Evolutionary conservation across 2,888 invertebrate species (phyloP), one percentile per base, ranked within the genome.

Genomic region (Cryptophagus acutangulus): DNA sequence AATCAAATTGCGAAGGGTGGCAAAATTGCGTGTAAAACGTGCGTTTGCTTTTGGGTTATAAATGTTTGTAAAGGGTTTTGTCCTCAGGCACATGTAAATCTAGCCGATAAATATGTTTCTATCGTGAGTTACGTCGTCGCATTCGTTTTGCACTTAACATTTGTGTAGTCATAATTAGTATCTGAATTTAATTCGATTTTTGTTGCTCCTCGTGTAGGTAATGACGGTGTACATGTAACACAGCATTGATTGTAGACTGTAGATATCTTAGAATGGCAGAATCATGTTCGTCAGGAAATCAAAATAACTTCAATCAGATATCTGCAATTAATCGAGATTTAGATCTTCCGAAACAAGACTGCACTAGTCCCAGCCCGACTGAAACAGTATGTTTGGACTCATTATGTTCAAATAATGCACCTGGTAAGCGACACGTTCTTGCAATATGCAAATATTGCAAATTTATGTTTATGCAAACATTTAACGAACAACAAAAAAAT

Each of bases 221-320:
- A n/a, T n/a, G n/a, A n/a, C n/a, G n/a, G n/a, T n/a, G n/a, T n/a
- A n/a, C n/a, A n/a, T n/a, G n/a, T n/a, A n/a, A n/a, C n/a, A n/a
- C n/a, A n/a, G n/a, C n/a, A n/a, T n/a, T n/a, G n/a, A n/a, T n/a
- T n/a, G n/a, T n/a, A 34, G 34, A 43, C 38, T 51, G 54, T 48
- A 56, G 48, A 50, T 33, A 35, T 20, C 33, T 33, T 67, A 69
- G 68, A 70, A 71, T 71, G 71, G 71, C 69, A 63, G 67, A 69
- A 65, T 62, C 63, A 68, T 69, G 67, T 62, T 62, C 63, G 40
- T 51, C 59, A 42, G 54, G 57, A 57, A 61, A 64, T 46, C 59
- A 51, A 51, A 57, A 49, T 46, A 55, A 55, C 51, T 55, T 59
- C 51, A 52, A 55, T 46, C 50, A 57, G 41, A 45, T 56, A 35